Evolutionary conservation across 2,888 invertebrate genomes (phyloP).

Genomic region (Trissoscelio sp.): DNA sequence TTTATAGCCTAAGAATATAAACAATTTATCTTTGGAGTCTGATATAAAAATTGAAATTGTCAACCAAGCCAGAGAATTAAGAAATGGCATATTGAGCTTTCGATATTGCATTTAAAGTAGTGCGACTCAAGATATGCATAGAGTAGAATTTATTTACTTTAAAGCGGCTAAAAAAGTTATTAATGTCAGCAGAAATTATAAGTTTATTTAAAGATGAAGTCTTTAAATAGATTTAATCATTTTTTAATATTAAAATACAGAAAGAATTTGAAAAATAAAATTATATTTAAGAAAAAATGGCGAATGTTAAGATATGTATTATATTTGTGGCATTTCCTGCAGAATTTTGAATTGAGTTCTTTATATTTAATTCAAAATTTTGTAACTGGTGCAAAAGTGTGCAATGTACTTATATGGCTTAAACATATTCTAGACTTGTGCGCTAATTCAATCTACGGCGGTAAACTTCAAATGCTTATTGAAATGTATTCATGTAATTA

Average conservation of each 20-base stretch:
- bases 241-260: no score
- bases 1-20: background rate
- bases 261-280: no score
- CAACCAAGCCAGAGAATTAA: background rate
- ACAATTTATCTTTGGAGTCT: background rate
- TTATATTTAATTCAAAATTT: background rate
- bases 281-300: no score
- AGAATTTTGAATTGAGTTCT: slow-evolving; percentile 6
- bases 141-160: no score
- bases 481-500: slow-evolving; percentile 35
- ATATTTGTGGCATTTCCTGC: background rate
- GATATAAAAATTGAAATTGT: background rate
- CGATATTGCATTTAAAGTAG: background rate
- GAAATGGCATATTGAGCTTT: background rate
- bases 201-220: no score
- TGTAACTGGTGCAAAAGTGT: background rate
- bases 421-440: slow-evolving; percentile 14
- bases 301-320: no score
- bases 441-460: slow-evolving; percentile 28
- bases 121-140: background rate
- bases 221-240: no score
- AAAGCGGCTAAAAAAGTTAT: no score
- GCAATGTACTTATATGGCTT: slow-evolving; percentile 27
- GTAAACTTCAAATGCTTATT: slow-evolving; percentile 30
- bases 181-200: no score